These are phyloP conservation scores for Limanda limanda DNA, from an alignment of 2,113 vertebrate genomes.

Conservation along the genomic window DNA sequence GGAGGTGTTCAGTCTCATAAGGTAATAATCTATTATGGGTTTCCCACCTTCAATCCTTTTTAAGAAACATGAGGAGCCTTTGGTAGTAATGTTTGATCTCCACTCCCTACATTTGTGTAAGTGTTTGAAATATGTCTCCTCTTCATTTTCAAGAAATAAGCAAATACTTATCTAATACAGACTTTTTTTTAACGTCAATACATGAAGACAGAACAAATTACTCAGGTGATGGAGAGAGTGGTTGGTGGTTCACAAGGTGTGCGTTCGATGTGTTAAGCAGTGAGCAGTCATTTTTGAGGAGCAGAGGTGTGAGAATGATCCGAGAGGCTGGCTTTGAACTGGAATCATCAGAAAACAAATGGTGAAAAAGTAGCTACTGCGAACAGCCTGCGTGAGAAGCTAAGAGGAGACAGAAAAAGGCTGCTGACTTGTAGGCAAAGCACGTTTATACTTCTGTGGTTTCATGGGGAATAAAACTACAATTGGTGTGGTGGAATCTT, in stretches of 20 bases:
- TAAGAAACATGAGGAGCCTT: not conserved
- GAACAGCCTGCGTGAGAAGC: not conserved
- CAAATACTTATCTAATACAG: not conserved
- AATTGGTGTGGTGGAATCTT: slow-evolving; percentile 15
- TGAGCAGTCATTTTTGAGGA: not conserved
- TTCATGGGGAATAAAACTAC: not conserved
- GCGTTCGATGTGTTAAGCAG: not conserved
- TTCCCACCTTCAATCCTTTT: not conserved
- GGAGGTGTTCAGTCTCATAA: not conserved
- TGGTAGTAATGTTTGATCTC: not conserved
- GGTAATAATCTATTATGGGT: not conserved
- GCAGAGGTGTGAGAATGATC: not conserved
- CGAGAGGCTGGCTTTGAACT: not conserved
- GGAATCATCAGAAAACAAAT: not conserved
- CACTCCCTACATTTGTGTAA: not conserved
- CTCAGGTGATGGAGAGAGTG: not conserved
- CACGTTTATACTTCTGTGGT: slow-evolving; percentile 21
- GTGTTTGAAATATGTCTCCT: slow-evolving; percentile 1
- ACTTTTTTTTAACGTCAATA: not conserved
- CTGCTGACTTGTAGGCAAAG: not conserved
- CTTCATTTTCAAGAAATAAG: not conserved
- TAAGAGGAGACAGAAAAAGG: not conserved
- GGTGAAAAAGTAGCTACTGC: not conserved
- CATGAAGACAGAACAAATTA: not conserved
- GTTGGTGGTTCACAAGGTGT: not conserved